phyloP scores from a whole-genome alignment of 2,888 invertebrate genomes.

The Brachyptera putata region DNA sequence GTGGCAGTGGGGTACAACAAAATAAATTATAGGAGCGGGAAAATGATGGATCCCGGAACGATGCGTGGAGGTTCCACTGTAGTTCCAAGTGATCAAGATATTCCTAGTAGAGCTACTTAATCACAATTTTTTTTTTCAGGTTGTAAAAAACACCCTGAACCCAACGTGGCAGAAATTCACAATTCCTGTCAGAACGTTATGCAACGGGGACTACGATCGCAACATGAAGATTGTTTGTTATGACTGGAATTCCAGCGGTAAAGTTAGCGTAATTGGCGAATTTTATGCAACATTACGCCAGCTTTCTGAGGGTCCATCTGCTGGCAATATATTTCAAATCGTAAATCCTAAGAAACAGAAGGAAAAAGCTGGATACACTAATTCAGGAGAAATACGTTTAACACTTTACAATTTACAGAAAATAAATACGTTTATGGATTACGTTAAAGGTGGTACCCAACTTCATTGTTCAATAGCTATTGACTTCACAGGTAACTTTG shows the following conservation, averaged over 20 bases:
- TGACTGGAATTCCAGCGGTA: slow-evolving; percentile 50
- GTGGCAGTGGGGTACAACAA: no score
- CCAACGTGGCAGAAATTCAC: slow-evolving; percentile 51
- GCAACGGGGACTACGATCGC: slow-evolving; percentile 50
- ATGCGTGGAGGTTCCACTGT: no score
- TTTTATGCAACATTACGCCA: slow-evolving; percentile 45
- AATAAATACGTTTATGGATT: slow-evolving; percentile 52
- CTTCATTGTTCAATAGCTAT: slow-evolving; percentile 47
- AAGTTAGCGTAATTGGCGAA: slow-evolving; percentile 48
- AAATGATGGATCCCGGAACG: no score
- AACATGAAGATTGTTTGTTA: slow-evolving; percentile 49
- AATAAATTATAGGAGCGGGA: no score
- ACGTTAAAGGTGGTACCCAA: slow-evolving; percentile 51
- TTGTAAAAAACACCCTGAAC: slow-evolving; percentile 47
- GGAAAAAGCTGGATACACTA: slow-evolving; percentile 35
- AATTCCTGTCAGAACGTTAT: slow-evolving; percentile 45
- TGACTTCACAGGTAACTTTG: slow-evolving; percentile 45
- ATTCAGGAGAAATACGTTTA: slow-evolving; percentile 38
- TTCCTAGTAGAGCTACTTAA: no score
- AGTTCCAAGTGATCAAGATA: no score
- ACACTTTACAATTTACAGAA: slow-evolving; percentile 36
- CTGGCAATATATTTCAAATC: slow-evolving; percentile 42
- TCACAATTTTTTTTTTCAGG: slow-evolving; percentile 32
- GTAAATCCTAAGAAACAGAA: slow-evolving; percentile 40
- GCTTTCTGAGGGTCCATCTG: slow-evolving; percentile 40